Evolutionary conservation across 2,888 invertebrate genomes (phyloP).

Genomic region (Hetaerina titia): DNA sequence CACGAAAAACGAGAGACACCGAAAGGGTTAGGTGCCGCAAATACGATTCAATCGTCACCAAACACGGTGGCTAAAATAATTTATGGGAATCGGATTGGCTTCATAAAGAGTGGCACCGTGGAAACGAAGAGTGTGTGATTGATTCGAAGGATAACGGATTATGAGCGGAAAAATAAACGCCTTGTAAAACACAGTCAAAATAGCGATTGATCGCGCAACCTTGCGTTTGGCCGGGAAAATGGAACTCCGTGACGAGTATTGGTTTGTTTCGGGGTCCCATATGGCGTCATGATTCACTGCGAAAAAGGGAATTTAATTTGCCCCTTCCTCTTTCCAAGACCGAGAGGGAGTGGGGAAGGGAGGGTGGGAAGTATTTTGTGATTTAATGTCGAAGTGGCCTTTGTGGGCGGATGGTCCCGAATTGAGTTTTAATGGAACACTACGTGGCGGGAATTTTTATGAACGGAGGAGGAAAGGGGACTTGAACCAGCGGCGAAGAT

Average conservation of each 20-base stretch:
- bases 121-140: background rate
- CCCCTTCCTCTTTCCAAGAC: background rate
- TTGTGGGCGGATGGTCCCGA: background rate
- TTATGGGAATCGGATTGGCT: background rate
- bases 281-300: background rate
- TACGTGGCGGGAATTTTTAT: background rate
- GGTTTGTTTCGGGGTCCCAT: background rate
- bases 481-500: too few species aligned
- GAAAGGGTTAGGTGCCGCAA: too few species aligned
- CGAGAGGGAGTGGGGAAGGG: background rate
- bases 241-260: background rate
- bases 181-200: background rate
- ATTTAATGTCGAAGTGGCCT: background rate
- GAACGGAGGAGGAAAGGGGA: background rate
- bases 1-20: too few species aligned
- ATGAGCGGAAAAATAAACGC: background rate
- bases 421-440: slow-evolving; percentile 55
- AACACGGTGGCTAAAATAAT: too few species aligned
- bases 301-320: background rate
- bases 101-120: background rate
- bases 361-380: background rate
- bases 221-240: background rate
- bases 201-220: background rate
- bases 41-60: too few species aligned
- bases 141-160: background rate